These are phyloP conservation scores for Piscicola geometra DNA, from an alignment of 2,888 invertebrate genomes.

Conservation along the genomic window DNA sequence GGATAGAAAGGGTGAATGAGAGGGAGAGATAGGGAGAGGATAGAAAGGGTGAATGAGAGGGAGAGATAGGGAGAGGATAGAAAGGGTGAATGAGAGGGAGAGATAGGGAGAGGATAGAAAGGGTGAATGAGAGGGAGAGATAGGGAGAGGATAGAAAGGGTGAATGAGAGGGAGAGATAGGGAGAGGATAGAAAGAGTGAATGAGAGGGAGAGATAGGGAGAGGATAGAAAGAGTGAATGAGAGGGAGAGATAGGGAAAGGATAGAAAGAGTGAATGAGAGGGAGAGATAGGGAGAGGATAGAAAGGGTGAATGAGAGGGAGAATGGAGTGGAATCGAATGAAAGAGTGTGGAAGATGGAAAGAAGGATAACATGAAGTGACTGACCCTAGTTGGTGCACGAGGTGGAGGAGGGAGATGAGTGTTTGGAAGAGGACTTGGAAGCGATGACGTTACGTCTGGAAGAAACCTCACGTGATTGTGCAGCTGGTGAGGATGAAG, in stretches of 20 bases:
- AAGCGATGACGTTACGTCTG: too few relatives aligned
- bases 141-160: background rate
- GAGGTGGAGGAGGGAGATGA: slow-evolving; percentile 41
- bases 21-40: background rate
- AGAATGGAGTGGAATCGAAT: background rate
- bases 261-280: background rate
- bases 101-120: background rate
- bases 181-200: background rate
- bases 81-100: background rate
- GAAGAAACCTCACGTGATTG: too few relatives aligned
- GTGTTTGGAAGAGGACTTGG: slow-evolving; percentile 40
- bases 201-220: background rate
- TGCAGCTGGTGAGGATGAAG: background rate
- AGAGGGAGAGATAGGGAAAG: background rate
- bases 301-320: background rate
- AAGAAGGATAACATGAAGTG: background rate
- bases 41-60: background rate
- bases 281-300: background rate
- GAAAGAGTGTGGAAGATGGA: background rate
- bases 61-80: background rate
- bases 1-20: too few relatives aligned
- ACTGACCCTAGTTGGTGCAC: slow-evolving; percentile 42
- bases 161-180: background rate
- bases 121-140: background rate
- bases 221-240: background rate